Evolutionary conservation across 2,888 invertebrate genomes (phyloP).

Genomic region (Pelosia muscerda): DNA sequence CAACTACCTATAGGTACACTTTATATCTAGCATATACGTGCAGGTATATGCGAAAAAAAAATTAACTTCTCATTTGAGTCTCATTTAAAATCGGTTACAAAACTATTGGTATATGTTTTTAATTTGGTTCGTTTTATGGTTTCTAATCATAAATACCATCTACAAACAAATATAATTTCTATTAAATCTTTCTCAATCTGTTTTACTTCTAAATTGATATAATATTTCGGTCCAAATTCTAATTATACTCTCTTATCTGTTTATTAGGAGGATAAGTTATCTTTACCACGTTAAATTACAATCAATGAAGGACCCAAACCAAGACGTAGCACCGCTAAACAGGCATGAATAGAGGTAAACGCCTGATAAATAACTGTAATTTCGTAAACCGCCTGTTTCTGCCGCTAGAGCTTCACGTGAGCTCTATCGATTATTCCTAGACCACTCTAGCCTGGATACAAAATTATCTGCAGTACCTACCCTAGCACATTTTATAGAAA

Average conservation of each 20-base stretch:
- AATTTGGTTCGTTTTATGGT: not conserved
- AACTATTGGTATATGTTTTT: too few species aligned
- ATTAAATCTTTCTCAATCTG: constrained; percentile 28
- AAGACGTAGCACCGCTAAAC: constrained; percentile 17
- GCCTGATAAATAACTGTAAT: constrained; percentile 47
- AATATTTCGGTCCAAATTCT: constrained; percentile 40
- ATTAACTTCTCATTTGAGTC: too few species aligned
- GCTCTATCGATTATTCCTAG: constrained; percentile 71
- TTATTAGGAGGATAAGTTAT: not conserved
- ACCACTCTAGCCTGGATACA: constrained; percentile 55
- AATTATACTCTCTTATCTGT: constrained; percentile 24
- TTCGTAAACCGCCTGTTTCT: constrained; percentile 46
- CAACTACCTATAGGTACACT: too few species aligned
- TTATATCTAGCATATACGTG: too few species aligned
- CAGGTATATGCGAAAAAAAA: too few species aligned
- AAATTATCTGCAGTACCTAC: constrained; percentile 52
- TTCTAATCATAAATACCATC: not conserved
- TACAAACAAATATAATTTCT: not conserved
- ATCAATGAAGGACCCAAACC: not conserved
- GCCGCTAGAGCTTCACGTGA: constrained; percentile 28
- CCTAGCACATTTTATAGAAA: constrained; percentile 29
- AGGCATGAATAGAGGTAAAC: constrained; percentile 13
- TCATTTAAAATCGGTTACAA: too few species aligned
- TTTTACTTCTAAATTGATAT: constrained; percentile 28
- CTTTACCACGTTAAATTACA: not conserved